Conservation (phyloP, 2,797 vertebrate genomes). For the Phoebastria nigripes region DNA sequence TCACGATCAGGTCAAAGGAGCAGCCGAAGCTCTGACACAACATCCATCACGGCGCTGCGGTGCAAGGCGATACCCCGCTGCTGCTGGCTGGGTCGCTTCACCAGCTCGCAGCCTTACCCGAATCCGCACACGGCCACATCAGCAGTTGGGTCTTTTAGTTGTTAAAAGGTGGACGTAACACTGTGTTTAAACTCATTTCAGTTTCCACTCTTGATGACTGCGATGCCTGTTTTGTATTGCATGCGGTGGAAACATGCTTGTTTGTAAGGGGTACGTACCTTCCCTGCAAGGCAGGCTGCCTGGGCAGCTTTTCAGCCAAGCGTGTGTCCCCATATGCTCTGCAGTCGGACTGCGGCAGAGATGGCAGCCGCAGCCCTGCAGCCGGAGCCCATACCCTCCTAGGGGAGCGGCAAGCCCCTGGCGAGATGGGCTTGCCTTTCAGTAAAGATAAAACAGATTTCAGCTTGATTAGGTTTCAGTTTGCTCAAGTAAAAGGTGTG, state of each 20-base stretch:
- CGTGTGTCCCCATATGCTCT: rapidly evolving
- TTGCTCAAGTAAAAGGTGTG: background rate
- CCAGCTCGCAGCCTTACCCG: background rate
- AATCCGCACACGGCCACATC: rapidly evolving
- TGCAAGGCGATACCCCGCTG: background rate
- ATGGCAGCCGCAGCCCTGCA: background rate
- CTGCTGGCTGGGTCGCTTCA: background rate
- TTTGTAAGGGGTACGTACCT: background rate
- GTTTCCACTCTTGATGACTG: background rate
- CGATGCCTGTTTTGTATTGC: background rate
- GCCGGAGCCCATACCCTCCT: rapidly evolving
- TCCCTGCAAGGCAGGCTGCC: background rate
- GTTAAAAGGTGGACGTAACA: background rate
- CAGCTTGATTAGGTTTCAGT: background rate
- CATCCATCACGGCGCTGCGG: slow-evolving; percentile 52
- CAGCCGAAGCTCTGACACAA: slow-evolving; percentile 70
- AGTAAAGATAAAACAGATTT: rapidly evolving
- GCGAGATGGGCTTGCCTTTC: rapidly evolving
- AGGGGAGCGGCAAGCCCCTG: background rate
- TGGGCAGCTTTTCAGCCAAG: background rate
- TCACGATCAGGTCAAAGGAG: slow-evolving; percentile 47
- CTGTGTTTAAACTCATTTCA: background rate
- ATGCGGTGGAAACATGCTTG: background rate
- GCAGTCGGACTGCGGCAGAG: background rate
- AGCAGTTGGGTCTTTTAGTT: rapidly evolving